Conservation (phyloP, 2,888 invertebrate species). For the Drosophila phalerata region DNA sequence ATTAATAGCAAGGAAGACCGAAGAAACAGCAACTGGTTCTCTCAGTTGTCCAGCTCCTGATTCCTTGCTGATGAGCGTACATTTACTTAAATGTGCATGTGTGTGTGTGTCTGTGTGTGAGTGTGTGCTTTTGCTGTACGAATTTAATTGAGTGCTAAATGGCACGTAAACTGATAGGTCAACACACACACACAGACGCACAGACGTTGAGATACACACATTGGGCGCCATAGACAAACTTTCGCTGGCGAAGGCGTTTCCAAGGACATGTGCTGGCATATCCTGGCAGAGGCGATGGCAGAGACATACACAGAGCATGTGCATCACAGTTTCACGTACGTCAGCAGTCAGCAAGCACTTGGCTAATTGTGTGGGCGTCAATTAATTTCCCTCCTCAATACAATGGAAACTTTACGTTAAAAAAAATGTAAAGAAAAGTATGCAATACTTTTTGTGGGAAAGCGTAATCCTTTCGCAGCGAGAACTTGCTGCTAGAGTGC, state of each 20-base stretch:
- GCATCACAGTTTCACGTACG: slow-evolving; percentile 44
- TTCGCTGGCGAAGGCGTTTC: slow-evolving; percentile 62
- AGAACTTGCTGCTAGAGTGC: slow-evolving; percentile 30
- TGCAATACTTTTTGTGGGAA: slow-evolving; percentile 34
- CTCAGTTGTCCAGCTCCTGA: slow-evolving; percentile 27
- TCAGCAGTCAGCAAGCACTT: slow-evolving; percentile 40
- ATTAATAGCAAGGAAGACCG: slow-evolving; percentile 64
- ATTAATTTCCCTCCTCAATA: slow-evolving; percentile 48
- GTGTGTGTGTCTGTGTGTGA: slow-evolving; percentile 27
- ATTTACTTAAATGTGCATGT: slow-evolving; percentile 65
- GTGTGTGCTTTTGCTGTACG: slow-evolving; percentile 61
- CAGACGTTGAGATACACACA: slow-evolving; percentile 19
- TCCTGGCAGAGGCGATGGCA: neutral
- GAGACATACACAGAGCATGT: slow-evolving; percentile 30
- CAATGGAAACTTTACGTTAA: slow-evolving; percentile 45
- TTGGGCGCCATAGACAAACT: slow-evolving; percentile 52
- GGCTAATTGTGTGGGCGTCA: slow-evolving; percentile 55
- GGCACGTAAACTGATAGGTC: slow-evolving; percentile 84
- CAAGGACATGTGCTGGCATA: slow-evolving; percentile 62
- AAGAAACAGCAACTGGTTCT: slow-evolving; percentile 54
- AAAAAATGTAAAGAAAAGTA: slow-evolving; percentile 11
- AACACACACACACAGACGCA: slow-evolving; percentile 54
- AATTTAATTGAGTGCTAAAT: slow-evolving; percentile 85
- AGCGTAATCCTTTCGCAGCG: slow-evolving; percentile 1
- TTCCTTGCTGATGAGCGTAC: slow-evolving; percentile 74